These are phyloP conservation scores for Muscidifurax raptorellus DNA, from an alignment of 1,140 invertebrate genomes.

Conservation along the genomic window DNA sequence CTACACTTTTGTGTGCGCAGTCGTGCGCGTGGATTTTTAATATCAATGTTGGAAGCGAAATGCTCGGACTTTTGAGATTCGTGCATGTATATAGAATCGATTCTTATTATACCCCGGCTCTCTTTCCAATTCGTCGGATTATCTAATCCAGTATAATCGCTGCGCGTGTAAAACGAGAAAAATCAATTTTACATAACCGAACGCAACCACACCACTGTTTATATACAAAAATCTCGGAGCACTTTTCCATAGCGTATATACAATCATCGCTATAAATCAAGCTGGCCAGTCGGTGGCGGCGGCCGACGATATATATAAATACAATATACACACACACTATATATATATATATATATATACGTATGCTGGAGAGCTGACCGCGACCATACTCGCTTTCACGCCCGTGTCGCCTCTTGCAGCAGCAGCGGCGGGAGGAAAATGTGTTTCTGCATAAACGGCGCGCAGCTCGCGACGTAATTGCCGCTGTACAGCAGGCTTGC, in stretches of 20 bases:
- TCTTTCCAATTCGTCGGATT: neutral
- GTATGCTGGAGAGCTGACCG: neutral
- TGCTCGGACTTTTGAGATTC: too few species aligned
- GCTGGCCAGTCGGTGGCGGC: too few species aligned
- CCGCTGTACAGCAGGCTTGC: neutral
- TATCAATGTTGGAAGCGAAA: slow-evolving; percentile 12
- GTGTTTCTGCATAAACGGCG: neutral
- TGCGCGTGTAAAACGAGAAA: neutral
- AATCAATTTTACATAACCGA: neutral
- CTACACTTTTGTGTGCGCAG: slow-evolving; percentile 46
- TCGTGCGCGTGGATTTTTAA: slow-evolving; percentile 35
- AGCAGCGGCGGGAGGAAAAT: neutral
- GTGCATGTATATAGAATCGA: too few species aligned
- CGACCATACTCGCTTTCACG: neutral
- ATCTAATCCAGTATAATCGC: neutral
- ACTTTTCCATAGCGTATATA: too few species aligned
- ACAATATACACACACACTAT: neutral
- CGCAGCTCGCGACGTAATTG: neutral
- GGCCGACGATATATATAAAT: too few species aligned
- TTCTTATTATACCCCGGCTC: neutral
- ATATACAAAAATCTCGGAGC: too few species aligned
- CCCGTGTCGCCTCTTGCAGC: neutral
- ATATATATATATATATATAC: neutral
- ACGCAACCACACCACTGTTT: too few species aligned
- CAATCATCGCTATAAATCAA: too few species aligned